Evolutionary conservation across 2,797 vertebrate species (phyloP).

Genomic region (Hyperoplus immaculatus): DNA sequence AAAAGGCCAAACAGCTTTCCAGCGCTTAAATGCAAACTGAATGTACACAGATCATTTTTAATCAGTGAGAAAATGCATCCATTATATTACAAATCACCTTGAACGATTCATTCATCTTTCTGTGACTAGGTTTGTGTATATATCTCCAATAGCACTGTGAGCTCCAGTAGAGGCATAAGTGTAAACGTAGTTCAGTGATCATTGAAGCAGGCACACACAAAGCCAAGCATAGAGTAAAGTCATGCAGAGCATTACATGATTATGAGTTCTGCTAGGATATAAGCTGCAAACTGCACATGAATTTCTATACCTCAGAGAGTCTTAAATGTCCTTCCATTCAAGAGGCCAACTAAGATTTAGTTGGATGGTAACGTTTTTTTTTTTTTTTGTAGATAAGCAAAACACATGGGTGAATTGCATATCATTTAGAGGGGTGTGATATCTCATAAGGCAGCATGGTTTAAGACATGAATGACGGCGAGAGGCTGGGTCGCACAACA

Average conservation of each 20-base stretch:
- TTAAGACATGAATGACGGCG: conserved; percentile 78
- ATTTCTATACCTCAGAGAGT: conserved; percentile 34
- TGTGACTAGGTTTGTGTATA: conserved; percentile 39
- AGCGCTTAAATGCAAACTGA: conserved; percentile 51
- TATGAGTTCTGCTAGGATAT: conserved; percentile 59
- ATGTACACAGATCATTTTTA: conserved; percentile 36
- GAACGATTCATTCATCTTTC: conserved; percentile 33
- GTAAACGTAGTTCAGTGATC: conserved; percentile 82
- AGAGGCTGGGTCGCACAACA: conserved; percentile 57
- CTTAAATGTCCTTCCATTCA: conserved; percentile 36
- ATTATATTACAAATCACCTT: conserved; percentile 33
- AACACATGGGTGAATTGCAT: conserved; percentile 67
- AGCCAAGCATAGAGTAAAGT: conserved; percentile 76
- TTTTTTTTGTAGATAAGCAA: conserved; percentile 49
- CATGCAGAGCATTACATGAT: conserved; percentile 81
- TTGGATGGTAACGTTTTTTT: conserved; percentile 29
- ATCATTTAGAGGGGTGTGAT: conserved; percentile 60
- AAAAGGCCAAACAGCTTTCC: conserved; percentile 27
- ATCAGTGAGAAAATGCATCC: conserved; percentile 38
- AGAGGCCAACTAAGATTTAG: conserved; percentile 46
- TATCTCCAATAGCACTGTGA: conserved; percentile 62
- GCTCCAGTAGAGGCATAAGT: conserved; percentile 67
- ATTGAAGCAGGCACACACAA: conserved; percentile 81
- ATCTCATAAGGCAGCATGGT: conserved; percentile 84
- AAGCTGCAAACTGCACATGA: conserved; percentile 40